Evolutionary conservation across 2,888 invertebrate genomes (phyloP), one percentile per base, ranked within the genome.

Genomic region (Axea sp.): DNA sequence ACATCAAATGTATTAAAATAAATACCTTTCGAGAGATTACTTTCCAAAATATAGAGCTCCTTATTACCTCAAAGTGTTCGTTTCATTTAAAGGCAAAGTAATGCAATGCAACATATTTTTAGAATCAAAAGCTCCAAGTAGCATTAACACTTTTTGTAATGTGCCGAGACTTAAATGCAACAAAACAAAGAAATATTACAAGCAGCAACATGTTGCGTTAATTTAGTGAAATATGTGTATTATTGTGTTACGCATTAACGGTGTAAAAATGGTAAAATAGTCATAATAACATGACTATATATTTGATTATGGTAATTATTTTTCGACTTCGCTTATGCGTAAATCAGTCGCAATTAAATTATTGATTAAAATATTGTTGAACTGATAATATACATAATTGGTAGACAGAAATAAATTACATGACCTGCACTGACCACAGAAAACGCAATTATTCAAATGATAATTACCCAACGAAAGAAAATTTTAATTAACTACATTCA

Each of bases 181-280:
- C 33, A 26, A 45, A 15, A 60, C 59, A 60, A 60, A 15, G 47
- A 35, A 9, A 15, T 28, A 55, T 55, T 37, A 47, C 28, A 9
- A 47, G 30, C 39, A 11, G 31, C 47, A 62, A 62, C 62, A 49
- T 49, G 62, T 62, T 62, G 62, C 62, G 41, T 39, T 49, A 60
- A 60, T 47, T 28, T 11, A 51, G 31, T 33, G 26, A 51, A 31
- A 14, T 31, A 26, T 62, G 41, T 49, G 31, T 24, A 30, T 15
- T 6, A 0, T 19, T 8, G 14, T 4, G 22, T 47, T 19, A 26
- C 14, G 24, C 15, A 24, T 30, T 39, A 19, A 39, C 39, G 24
- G 39, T 19, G 39, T 39, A 39, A 62, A 31, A 49, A 49, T 33
- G 43, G 15, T 41, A 22, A 31, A 43, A 33, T 43, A 43, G 24